Evolutionary conservation across 1,140 invertebrate species (phyloP), one percentile per base, ranked within the genome.

Genomic region (Aphelinus certus): DNA sequence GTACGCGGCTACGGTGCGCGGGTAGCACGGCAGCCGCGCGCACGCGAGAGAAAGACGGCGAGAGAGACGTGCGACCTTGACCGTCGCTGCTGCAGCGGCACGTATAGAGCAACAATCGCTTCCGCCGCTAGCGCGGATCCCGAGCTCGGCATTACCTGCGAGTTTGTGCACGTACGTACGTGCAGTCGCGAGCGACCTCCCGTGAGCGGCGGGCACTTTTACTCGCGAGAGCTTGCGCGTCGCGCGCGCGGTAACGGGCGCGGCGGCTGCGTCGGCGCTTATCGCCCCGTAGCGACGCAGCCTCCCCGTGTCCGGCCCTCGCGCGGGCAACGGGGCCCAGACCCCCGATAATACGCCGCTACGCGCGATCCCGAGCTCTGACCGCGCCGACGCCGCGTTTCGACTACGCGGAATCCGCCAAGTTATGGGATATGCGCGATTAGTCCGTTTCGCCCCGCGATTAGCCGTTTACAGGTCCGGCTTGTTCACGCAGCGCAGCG

Each of bases 41-140:
- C 53, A 3, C 10, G 53, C 64, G 70, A 56, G 58, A 60, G 62
- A 64, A 10, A 51, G 43, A 56, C 51, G 60, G 67, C 58, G 46
- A 72, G 61, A 68, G 72, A 66, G 58, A 43, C 9, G 10, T 48
- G 66, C 69, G 70, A 72, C 64, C 58, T 61, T 76, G 65, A 62
- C 70, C 64, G 57, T 67, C 62, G 49, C 57, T 26, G 26, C 26
- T 0, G 26, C 66, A 74, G 53, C 47, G 56, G 71, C 57, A 26
- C 26, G 26, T 26, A 26, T 26, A 26, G 26, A 63, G 47, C 47
- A 67, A 68, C 66, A 74, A 74, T 74, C 43, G 57, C 51, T 60
- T 75, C 60, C 26, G 26, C 26, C 26, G 26, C 26, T 26, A 26
- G 26, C 26, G 26, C 26, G 26, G 26, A 26, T 26, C 26, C 26